Conservation (phyloP, 2,888 invertebrate genomes). For the Cyrtodaria siliqua region DNA sequence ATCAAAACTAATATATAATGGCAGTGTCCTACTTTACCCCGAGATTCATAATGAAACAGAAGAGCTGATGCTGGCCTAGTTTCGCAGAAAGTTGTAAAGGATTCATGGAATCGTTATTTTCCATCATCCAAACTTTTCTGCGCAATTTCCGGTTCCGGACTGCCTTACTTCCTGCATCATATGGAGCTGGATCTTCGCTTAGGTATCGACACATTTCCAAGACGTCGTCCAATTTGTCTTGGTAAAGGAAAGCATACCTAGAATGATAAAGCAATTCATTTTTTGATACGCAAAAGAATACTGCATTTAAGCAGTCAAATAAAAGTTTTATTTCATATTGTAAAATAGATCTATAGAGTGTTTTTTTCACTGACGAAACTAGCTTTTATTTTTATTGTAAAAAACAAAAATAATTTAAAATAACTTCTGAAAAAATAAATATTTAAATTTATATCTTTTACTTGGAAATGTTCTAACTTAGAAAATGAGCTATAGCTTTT, state of each 20-base stretch:
- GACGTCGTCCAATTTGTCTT: constrained; percentile 58
- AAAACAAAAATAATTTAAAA: no score
- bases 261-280: constrained; percentile 3
- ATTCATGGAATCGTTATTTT: constrained; percentile 61
- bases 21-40: constrained; percentile 52
- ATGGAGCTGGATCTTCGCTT: constrained; percentile 28
- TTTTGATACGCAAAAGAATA: no score
- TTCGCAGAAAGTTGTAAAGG: constrained; percentile 70
- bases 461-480: no score
- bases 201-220: constrained; percentile 57
- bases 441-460: no score
- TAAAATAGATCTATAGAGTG: no score
- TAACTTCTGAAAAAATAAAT: no score
- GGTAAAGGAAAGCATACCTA: constrained; percentile 66
- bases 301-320: no score
- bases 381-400: no score
- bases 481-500: no score
- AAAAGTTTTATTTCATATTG: no score
- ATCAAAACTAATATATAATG: no score
- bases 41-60: constrained; percentile 69
- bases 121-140: constrained; percentile 68
- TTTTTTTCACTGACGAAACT: no score
- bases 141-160: constrained; percentile 36
- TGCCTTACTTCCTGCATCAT: constrained; percentile 20
- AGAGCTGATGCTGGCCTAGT: constrained; percentile 64